phyloP scores from a whole-genome alignment of 2,797 vertebrate genomes.

The Spinibarbus caldwelli region DNA sequence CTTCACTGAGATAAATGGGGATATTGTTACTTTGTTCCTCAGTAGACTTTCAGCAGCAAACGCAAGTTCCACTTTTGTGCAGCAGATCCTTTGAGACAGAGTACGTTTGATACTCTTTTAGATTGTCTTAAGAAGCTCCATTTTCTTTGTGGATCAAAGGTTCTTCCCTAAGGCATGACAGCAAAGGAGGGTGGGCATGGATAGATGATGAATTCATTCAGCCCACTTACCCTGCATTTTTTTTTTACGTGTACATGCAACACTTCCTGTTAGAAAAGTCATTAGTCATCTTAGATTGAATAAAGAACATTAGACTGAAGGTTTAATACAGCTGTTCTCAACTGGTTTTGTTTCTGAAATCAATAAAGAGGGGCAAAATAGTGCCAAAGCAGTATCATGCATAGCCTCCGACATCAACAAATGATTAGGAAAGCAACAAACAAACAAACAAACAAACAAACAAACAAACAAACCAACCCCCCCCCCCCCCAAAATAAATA shows the following conservation, averaged over 20 bases:
- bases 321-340: background rate
- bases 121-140: constrained; percentile 3
- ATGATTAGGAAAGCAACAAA: too few relatives aligned
- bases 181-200: background rate
- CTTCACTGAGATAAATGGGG: constrained; percentile 21
- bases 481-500: too few relatives aligned
- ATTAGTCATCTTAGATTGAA: background rate
- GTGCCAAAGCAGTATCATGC: background rate
- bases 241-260: background rate
- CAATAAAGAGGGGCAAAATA: background rate
- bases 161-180: constrained; percentile 8
- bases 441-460: too few relatives aligned
- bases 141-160: constrained; percentile 33
- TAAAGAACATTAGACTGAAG: background rate
- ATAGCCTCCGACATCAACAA: background rate
- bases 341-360: background rate
- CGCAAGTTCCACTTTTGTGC: constrained; percentile 18
- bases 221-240: constrained; percentile 8
- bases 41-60: background rate
- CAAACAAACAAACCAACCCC: too few relatives aligned
- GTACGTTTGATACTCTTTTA: constrained; percentile 18
- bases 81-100: background rate
- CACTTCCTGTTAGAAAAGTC: background rate
- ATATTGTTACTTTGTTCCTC: constrained; percentile 5
- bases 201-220: constrained; percentile 23